These are phyloP conservation scores for Pollenia angustigena DNA, from an alignment of 2,888 invertebrate species.

Conservation along the genomic window DNA sequence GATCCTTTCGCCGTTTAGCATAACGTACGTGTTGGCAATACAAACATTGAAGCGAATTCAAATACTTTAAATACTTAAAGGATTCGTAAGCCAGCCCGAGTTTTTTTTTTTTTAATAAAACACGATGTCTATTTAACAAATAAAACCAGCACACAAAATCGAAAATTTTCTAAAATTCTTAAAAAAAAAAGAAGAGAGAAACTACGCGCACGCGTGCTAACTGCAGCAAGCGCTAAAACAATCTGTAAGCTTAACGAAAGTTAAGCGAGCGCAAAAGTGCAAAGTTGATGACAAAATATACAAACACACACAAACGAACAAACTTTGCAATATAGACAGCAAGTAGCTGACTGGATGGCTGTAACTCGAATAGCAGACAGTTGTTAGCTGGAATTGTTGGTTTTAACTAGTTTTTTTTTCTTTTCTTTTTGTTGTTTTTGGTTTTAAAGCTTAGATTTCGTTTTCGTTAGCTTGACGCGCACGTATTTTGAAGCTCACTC, in stretches of 20 bases:
- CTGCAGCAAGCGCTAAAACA: conserved; percentile 77
- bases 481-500: conserved; percentile 36
- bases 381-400: conserved; percentile 32
- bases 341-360: neutral
- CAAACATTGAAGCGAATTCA: conserved; percentile 53
- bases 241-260: conserved; percentile 75
- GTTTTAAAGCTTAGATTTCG: conserved; percentile 52
- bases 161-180: neutral
- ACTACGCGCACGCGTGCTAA: conserved; percentile 77
- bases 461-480: conserved; percentile 60
- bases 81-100: conserved; percentile 48
- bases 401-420: conserved; percentile 65
- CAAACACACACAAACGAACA: conserved; percentile 21
- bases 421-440: conserved; percentile 15
- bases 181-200: conserved; percentile 18
- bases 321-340: conserved; percentile 14
- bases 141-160: neutral
- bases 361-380: conserved; percentile 37
- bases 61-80: conserved; percentile 44
- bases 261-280: conserved; percentile 72
- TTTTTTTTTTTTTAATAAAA: neutral
- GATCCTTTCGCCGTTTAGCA: conserved; percentile 83
- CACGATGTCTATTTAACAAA: neutral
- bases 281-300: conserved; percentile 66
- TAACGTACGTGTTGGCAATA: conserved; percentile 77